A percentile compares a stretch with the other conserved stretches of the same genome.
Evolutionary conservation across 2,888 invertebrate genomes (phyloP).

Genomic region (Lobophora halterata): DNA sequence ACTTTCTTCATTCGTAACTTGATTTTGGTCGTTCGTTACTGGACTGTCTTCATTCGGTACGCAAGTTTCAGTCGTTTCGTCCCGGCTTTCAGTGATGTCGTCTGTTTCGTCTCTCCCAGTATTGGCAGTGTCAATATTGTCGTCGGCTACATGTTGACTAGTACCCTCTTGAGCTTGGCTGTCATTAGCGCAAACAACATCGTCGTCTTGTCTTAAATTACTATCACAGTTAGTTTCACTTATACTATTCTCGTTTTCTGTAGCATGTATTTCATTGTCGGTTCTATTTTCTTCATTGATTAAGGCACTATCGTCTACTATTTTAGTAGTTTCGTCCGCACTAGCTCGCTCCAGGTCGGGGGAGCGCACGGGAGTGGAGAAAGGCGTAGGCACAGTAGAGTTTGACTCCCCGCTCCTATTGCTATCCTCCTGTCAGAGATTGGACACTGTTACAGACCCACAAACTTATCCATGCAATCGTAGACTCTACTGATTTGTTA

Average conservation of each 20-base stretch:
- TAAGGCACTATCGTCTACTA: conserved; percentile 25
- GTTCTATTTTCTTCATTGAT: conserved; percentile 14
- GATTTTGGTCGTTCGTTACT: conserved; percentile 14
- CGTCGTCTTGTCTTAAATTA: conserved; percentile 72
- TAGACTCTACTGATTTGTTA: conserved; percentile 12
- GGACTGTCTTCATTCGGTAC: conserved; percentile 10
- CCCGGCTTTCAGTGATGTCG: conserved; percentile 29
- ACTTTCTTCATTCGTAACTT: conserved; percentile 10
- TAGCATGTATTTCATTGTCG: conserved; percentile 12
- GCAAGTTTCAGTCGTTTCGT: no score
- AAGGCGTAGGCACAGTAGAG: conserved; percentile 64
- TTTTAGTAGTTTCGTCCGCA: conserved; percentile 9
- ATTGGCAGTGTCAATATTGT: conserved; percentile 19
- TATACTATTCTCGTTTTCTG: conserved; percentile 53
- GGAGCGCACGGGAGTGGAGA: conserved; percentile 62
- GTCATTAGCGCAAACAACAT: conserved; percentile 73
- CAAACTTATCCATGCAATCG: conserved; percentile 52
- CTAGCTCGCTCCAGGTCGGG: conserved; percentile 42
- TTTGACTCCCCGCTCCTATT: conserved; percentile 63
- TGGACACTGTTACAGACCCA: conserved; percentile 50
- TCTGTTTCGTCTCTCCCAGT: conserved; percentile 12
- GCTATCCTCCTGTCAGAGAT: conserved; percentile 74
- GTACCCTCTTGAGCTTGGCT: conserved; percentile 47
- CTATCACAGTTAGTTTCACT: conserved; percentile 75
- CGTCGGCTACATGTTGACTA: conserved; percentile 45